Conservation (phyloP, 2,797 vertebrate genomes). For the Perodicticus potto region DNA sequence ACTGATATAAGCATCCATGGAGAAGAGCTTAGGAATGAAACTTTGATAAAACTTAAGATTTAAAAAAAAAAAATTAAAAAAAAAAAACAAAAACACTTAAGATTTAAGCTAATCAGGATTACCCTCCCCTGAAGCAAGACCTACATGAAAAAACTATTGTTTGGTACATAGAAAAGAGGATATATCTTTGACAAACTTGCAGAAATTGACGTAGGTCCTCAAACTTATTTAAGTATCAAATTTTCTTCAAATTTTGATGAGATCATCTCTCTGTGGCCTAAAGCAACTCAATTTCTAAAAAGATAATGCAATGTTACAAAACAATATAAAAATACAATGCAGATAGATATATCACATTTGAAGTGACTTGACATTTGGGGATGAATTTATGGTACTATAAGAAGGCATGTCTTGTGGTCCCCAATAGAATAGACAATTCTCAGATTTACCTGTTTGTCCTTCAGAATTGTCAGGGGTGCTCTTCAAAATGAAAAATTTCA, state of each 20-base stretch:
- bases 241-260: slow-evolving; percentile 20
- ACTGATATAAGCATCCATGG: background rate
- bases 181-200: background rate
- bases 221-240: background rate
- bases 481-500: background rate
- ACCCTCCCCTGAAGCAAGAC: background rate
- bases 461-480: background rate
- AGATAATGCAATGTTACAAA: background rate
- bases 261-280: background rate
- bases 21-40: background rate
- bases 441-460: background rate
- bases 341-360: background rate
- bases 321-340: background rate
- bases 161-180: background rate
- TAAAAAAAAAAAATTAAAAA: too few species aligned
- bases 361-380: background rate
- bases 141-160: background rate
- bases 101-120: background rate
- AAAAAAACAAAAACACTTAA: too few species aligned
- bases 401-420: background rate
- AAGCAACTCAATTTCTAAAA: background rate
- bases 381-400: background rate
- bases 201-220: background rate
- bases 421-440: background rate
- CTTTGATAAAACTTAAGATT: background rate